phyloP scores from a whole-genome alignment of 2,797 vertebrate genomes.

The Microcaecilia unicolor region DNA sequence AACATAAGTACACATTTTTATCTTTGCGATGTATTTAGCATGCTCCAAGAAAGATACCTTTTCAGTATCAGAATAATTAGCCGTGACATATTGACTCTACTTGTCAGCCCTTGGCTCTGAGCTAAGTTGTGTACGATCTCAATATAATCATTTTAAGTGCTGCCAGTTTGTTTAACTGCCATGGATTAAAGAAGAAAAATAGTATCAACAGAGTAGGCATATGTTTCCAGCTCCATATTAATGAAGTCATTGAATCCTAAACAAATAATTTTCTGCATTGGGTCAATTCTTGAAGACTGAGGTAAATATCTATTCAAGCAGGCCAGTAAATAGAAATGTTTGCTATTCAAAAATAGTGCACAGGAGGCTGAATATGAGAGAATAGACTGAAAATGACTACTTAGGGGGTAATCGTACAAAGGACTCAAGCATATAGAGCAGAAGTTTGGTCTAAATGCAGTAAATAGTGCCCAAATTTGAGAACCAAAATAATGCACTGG shows the following conservation, averaged over 20 bases:
- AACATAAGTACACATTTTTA: conserved; percentile 29
- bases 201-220: conserved; percentile 16
- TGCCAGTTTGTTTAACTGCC: conserved; percentile 33
- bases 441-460: too few species aligned
- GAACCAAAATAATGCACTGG: too few species aligned
- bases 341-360: too few species aligned
- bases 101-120: conserved; percentile 40
- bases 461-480: too few species aligned
- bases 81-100: conserved; percentile 29
- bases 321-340: too few species aligned
- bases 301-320: too few species aligned
- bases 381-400: too few species aligned
- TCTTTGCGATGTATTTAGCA: conserved; percentile 25
- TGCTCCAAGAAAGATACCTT: conserved; percentile 27
- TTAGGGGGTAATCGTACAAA: too few species aligned
- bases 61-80: conserved; percentile 46
- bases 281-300: too few species aligned
- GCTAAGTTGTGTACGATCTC: conserved; percentile 44
- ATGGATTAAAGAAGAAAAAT: conserved; percentile 41
- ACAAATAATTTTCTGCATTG: too few species aligned
- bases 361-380: too few species aligned
- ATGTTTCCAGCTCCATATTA: conserved; percentile 15
- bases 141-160: conserved; percentile 48
- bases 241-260: conserved; percentile 23
- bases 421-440: too few species aligned